A percentile compares a stretch with the other conserved stretches of the same genome.
phyloP scores from a whole-genome alignment of 2,888 invertebrate genomes.

The Diploptera punctata region DNA sequence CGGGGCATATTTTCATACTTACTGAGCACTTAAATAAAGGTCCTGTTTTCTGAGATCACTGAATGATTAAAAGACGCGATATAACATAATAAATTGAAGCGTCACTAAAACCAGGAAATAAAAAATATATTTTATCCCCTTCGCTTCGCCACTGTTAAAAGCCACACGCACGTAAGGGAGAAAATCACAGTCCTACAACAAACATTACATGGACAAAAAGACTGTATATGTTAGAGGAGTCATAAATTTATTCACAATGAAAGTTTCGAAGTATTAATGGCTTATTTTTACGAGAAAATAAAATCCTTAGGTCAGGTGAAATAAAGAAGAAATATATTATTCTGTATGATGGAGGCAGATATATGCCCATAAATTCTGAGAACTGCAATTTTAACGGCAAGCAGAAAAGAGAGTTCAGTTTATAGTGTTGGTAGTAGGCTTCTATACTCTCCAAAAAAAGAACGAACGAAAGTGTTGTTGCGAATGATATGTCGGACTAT shows the following conservation, averaged over 20 bases:
- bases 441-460: neutral
- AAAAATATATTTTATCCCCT: too few species aligned
- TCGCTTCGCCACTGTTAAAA: too few species aligned
- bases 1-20: too few species aligned
- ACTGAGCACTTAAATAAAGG: too few species aligned
- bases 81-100: too few species aligned
- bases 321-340: conserved; percentile 12
- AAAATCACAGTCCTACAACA: neutral
- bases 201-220: neutral
- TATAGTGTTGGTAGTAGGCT: conserved; percentile 9
- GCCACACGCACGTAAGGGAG: neutral
- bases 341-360: neutral
- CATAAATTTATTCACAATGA: neutral
- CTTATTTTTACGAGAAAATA: conserved; percentile 19
- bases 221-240: neutral
- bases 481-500: conserved; percentile 7
- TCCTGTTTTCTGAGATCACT: too few species aligned
- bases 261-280: neutral
- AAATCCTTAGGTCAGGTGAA: neutral
- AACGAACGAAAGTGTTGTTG: too few species aligned
- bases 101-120: too few species aligned
- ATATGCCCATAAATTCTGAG: conserved; percentile 6
- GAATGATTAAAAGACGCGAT: too few species aligned
- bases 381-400: conserved; percentile 6
- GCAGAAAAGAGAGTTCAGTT: neutral